phyloP scores from a whole-genome alignment of 2,113 vertebrate species.

The Haliaeetus leucogaster region DNA sequence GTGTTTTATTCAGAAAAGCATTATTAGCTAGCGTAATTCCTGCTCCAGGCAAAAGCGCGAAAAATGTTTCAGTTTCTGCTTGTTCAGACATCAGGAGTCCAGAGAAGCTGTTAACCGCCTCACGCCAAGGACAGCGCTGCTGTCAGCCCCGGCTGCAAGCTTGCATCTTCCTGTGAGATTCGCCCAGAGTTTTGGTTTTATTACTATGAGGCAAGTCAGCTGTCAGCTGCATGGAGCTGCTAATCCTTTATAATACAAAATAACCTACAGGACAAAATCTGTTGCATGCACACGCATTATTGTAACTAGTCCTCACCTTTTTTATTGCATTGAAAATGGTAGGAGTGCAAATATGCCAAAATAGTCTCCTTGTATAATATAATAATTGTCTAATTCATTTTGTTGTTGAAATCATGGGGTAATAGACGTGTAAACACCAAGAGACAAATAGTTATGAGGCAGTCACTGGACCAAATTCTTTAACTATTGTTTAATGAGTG shows the following conservation, averaged over 20 bases:
- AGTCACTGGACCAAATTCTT: not conserved
- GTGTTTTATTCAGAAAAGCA: not conserved
- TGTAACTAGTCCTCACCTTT: not conserved
- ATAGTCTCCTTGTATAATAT: not conserved
- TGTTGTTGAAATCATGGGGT: not conserved
- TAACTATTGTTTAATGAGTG: not conserved
- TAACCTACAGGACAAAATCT: not conserved
- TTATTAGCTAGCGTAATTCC: not conserved
- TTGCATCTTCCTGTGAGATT: not conserved
- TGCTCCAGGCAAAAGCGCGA: not conserved
- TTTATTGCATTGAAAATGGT: not conserved
- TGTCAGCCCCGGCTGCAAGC: not conserved
- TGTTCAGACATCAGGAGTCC: not conserved
- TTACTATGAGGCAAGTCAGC: not conserved
- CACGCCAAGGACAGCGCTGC: not conserved
- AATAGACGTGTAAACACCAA: not conserved
- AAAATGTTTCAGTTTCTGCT: not conserved
- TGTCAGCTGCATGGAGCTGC: not conserved
- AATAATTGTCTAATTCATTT: not conserved
- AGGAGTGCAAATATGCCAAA: not conserved
- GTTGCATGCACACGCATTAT: not conserved
- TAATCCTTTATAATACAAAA: not conserved
- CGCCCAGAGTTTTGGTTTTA: not conserved
- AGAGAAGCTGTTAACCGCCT: not conserved
- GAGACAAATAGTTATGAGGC: not conserved